These are phyloP conservation scores for Drosophila lutescens DNA, from an alignment of 2,888 invertebrate genomes.

Conservation along the genomic window DNA sequence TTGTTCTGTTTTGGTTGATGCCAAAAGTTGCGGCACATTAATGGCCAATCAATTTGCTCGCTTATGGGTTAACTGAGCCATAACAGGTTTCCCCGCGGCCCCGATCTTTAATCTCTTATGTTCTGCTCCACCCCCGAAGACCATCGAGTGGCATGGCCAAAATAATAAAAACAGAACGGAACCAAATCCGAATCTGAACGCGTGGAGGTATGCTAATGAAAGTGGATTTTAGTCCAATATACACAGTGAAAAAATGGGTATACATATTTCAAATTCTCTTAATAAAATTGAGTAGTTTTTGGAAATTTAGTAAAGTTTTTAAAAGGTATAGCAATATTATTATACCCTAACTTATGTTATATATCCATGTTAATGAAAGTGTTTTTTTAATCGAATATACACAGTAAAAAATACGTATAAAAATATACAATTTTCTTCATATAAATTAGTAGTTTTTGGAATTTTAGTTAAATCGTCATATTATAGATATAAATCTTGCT, in stretches of 20 bases:
- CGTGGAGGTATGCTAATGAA: slow-evolving; percentile 57
- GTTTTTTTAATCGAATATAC: no score
- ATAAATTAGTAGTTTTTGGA: no score
- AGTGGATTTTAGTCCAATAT: slow-evolving; percentile 25
- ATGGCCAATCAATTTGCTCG: slow-evolving; percentile 34
- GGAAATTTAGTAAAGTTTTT: not conserved
- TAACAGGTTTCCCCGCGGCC: slow-evolving; percentile 22
- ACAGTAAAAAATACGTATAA: no score
- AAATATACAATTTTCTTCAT: no score
- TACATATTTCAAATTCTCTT: not conserved
- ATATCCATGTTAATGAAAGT: no score
- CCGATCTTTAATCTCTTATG: not conserved
- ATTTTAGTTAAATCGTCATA: no score
- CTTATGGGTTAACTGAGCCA: slow-evolving; percentile 27
- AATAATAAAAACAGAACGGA: slow-evolving; percentile 20
- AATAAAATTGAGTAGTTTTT: no score
- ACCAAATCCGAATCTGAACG: slow-evolving; percentile 8
- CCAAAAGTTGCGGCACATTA: slow-evolving; percentile 12
- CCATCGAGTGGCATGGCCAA: slow-evolving; percentile 20
- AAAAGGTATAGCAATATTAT: not conserved
- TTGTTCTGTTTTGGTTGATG: not conserved
- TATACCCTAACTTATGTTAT: no score
- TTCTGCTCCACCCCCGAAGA: slow-evolving; percentile 4
- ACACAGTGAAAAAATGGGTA: slow-evolving; percentile 2
- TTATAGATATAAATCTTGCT: no score